phyloP scores from a whole-genome alignment of 2,797 vertebrate genomes.

The Nannoperca obscura region DNA sequence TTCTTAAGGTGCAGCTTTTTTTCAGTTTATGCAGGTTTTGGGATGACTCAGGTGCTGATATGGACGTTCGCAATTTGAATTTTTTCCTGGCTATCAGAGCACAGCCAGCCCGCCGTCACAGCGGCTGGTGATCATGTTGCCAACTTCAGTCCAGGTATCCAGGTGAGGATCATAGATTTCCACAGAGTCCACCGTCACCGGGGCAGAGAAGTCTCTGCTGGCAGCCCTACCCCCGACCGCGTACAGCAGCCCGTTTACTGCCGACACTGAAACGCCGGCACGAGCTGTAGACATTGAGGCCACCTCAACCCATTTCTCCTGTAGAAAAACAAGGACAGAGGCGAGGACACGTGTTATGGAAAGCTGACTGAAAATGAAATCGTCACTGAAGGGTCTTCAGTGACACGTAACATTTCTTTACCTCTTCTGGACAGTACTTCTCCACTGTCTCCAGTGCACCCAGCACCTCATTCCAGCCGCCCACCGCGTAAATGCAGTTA shows the following conservation, averaged over 20 bases:
- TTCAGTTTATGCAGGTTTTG: constrained; percentile 17
- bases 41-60: constrained; percentile 25
- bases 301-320: constrained; percentile 97
- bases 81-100: constrained; percentile 82
- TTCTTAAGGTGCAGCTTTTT: constrained; percentile 61
- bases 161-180: constrained; percentile 97
- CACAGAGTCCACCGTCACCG: constrained; percentile 95
- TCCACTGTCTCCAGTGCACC: constrained; percentile 95
- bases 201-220: constrained; percentile 94
- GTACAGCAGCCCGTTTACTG: constrained; percentile 95
- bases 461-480: constrained; percentile 95
- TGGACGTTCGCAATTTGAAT: constrained; percentile 2
- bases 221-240: constrained; percentile 92
- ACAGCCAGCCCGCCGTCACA: constrained; percentile 97
- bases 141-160: constrained; percentile 96
- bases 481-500: constrained; percentile 94
- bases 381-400: background rate
- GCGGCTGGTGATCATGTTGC: constrained; percentile 98
- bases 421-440: constrained; percentile 96
- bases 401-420: constrained; percentile 51
- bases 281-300: constrained; percentile 93
- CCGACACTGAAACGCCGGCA: constrained; percentile 92
- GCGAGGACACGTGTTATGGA: background rate
- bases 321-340: constrained; percentile 18
- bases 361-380: background rate